phyloP scores from a whole-genome alignment of 2,888 invertebrate genomes.

The Periphyllus acericola region DNA sequence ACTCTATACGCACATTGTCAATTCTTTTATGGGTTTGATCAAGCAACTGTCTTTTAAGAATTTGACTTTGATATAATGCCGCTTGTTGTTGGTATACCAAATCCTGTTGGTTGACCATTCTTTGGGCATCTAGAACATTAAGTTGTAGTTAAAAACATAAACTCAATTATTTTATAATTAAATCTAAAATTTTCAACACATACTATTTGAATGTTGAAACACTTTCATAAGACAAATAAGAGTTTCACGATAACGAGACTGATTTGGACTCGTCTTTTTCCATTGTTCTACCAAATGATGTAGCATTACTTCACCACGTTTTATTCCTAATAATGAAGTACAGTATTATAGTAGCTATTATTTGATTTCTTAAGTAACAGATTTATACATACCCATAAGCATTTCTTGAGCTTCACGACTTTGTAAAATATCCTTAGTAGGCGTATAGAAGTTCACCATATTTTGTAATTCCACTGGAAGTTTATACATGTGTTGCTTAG shows the following conservation, averaged over 20 bases:
- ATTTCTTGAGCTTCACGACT: slow-evolving; percentile 82
- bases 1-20: slow-evolving; percentile 28
- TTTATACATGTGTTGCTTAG: slow-evolving; percentile 65
- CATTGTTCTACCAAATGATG: slow-evolving; percentile 82
- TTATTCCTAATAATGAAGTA: slow-evolving; percentile 71
- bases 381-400: slow-evolving; percentile 73
- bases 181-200: neutral
- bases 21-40: slow-evolving; percentile 54
- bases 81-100: slow-evolving; percentile 53
- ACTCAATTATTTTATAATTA: neutral
- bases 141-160: neutral
- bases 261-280: slow-evolving; percentile 75
- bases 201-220: slow-evolving; percentile 62
- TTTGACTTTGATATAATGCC: slow-evolving; percentile 56
- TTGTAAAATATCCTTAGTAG: slow-evolving; percentile 75
- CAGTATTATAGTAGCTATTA: neutral
- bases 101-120: slow-evolving; percentile 57
- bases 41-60: slow-evolving; percentile 53
- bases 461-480: slow-evolving; percentile 68
- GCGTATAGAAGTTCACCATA: slow-evolving; percentile 69
- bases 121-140: slow-evolving; percentile 49
- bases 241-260: slow-evolving; percentile 66
- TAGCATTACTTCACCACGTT: slow-evolving; percentile 80
- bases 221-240: slow-evolving; percentile 64
- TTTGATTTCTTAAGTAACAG: neutral